phyloP scores from a whole-genome alignment of 2,797 vertebrate species.

The Coccyzus lansbergi region DNA sequence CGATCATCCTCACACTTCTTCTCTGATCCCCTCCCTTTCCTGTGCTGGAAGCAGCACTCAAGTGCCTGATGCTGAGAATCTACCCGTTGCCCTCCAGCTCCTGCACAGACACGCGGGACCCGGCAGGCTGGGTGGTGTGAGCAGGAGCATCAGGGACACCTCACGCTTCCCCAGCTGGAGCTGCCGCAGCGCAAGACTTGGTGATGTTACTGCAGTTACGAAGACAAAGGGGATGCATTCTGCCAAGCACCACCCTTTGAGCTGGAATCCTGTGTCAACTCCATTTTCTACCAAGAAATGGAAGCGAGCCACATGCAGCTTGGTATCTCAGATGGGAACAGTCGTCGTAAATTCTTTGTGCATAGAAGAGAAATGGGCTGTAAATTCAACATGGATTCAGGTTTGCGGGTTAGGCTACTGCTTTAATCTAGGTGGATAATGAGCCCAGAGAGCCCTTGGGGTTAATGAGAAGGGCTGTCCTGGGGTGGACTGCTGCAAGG shows the following conservation, averaged over 20 bases:
- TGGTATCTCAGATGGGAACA: background rate
- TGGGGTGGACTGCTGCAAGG: background rate
- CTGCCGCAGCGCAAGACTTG: accelerated
- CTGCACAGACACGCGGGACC: background rate
- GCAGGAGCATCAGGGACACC: background rate
- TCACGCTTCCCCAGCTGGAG: background rate
- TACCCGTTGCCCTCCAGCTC: background rate
- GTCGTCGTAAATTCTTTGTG: background rate
- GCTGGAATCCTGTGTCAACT: background rate
- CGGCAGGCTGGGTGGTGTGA: background rate
- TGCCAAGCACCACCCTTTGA: background rate
- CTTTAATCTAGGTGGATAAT: background rate
- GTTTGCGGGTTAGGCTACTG: background rate
- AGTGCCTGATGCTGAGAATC: background rate
- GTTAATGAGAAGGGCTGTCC: background rate
- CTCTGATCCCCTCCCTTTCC: background rate
- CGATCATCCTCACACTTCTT: background rate
- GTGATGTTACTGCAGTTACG: background rate
- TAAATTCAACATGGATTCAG: background rate
- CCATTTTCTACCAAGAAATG: background rate
- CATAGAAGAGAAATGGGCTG: background rate
- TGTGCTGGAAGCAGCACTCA: background rate
- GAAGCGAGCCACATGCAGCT: background rate
- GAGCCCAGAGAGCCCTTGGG: background rate
- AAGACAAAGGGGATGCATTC: background rate